Base-by-base conservation (phyloP, 1,140 invertebrate species). In the Phthorimaea operculella region DNA sequence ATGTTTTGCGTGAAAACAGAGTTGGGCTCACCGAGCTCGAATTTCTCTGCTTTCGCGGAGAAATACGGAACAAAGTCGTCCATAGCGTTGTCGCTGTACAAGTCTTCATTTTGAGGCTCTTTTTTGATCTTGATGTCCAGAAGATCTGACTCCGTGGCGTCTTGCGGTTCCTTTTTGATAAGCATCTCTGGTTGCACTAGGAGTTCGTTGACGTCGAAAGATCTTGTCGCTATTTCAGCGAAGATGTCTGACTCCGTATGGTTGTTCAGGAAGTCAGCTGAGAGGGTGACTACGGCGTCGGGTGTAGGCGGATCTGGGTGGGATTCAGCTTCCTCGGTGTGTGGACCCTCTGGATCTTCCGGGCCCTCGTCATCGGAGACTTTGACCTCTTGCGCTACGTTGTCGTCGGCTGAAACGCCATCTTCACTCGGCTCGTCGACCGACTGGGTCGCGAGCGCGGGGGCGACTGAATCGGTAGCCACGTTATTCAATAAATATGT, bases 401-500 rank as follows among this genome's bases (percentile, higher is more conserved):
- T 85, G 0, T 85, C 82, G 57, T 85, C 79, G 0, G 78, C 66
- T 7, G 77, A 76, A 0, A 83, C 79, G 21, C 64, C 71, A 58
- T 83, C 79, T 15, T 77, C 54, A 54, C 50, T 54, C 34, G 51
- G 50, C 39, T 72, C 75, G 60, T 67, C 61, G 45, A 67, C 72
- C 64, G 71, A 45, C 62, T 63, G 63, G 54, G 64, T 36, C 9
- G 70, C 58, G 17, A 76, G 69, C 61, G 56, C 65, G 5, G 75
- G 74, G 59, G 66, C 71, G 33, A 79, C 76, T 73, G 79, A 74
- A 52, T 78, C 74, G 5, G 79, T 82, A 17, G 80, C 76, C 9
- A 85, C 79, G 50, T 84, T 70, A 59, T 83, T 83, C 11, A 85
- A 55, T 74, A 83, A 75, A 77, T 85, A 85, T 70, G 82, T 82